Evolutionary conservation across 2,888 invertebrate genomes (phyloP).

Genomic region (Atrina japonica): DNA sequence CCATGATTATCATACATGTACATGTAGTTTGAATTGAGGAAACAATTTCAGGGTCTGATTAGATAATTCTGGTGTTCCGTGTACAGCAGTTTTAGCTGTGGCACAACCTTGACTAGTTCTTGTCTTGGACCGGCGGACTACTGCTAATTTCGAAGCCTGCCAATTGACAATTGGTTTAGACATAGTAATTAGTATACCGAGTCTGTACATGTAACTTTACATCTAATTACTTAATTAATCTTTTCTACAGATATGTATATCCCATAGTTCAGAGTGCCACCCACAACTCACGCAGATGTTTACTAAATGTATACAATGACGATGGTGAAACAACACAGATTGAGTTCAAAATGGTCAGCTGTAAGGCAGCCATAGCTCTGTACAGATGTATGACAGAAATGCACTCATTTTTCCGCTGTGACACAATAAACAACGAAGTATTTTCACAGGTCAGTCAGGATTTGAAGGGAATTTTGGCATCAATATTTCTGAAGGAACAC

Average conservation of each 20-base stretch:
- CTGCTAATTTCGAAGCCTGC: no score
- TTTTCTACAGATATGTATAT: conserved; percentile 77
- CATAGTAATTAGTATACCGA: no score
- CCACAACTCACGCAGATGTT: conserved; percentile 72
- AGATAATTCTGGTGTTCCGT: no score
- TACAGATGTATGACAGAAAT: conserved; percentile 92
- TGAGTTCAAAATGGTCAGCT: conserved; percentile 88
- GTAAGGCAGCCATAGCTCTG: conserved; percentile 88
- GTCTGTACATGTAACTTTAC: no score
- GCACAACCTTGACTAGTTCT: no score
- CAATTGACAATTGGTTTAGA: no score
- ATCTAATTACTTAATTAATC: no score
- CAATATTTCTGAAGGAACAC: conserved; percentile 93
- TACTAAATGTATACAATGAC: conserved; percentile 73
- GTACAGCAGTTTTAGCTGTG: no score
- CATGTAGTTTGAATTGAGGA: no score
- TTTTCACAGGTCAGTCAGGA: conserved; percentile 94
- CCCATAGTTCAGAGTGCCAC: conserved; percentile 77
- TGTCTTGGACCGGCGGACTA: no score
- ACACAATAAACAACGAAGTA: conserved; percentile 92
- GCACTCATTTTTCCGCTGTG: conserved; percentile 95
- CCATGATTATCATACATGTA: no score
- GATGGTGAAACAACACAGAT: conserved; percentile 82
- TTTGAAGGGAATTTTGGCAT: conserved; percentile 93
- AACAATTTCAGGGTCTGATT: no score